Conservation (phyloP, 2,797 vertebrate genomes). For the Moxostoma hubbsi region DNA sequence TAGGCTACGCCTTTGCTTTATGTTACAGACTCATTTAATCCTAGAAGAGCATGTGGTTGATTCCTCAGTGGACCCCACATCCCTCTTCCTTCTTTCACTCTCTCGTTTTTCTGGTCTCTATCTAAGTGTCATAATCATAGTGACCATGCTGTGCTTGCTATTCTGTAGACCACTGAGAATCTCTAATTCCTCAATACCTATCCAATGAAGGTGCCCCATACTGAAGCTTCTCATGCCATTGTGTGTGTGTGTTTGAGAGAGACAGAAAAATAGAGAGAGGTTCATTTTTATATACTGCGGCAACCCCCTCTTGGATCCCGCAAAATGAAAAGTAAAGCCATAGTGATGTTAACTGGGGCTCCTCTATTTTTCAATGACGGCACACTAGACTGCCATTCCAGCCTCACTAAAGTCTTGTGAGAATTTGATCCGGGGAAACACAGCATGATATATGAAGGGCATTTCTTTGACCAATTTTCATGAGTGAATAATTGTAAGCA, state of each 20-base stretch:
- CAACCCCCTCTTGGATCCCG: conserved; percentile 34
- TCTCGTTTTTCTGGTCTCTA: conserved; percentile 76
- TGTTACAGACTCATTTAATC: conserved; percentile 70
- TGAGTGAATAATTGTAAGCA: conserved; percentile 57
- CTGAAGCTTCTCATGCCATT: conserved; percentile 20
- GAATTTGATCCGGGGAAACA: conserved; percentile 59
- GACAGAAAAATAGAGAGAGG: conserved; percentile 6
- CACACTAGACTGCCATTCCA: conserved; percentile 46
- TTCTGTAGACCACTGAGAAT: conserved; percentile 77
- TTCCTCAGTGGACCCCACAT: conserved; percentile 69
- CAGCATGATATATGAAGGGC: conserved; percentile 55
- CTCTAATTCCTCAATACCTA: conserved; percentile 79
- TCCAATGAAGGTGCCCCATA: not conserved
- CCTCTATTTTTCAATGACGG: conserved; percentile 46
- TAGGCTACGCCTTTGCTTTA: conserved; percentile 66
- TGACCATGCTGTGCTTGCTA: conserved; percentile 75
- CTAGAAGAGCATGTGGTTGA: conserved; percentile 72
- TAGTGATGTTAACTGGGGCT: conserved; percentile 46
- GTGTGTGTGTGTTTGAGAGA: conserved; percentile 33
- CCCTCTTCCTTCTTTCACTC: conserved; percentile 65
- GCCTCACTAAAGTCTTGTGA: conserved; percentile 54
- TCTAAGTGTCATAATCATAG: conserved; percentile 82
- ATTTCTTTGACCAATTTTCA: conserved; percentile 58
- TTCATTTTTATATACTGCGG: conserved; percentile 32
- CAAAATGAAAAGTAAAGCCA: conserved; percentile 41